A percentile compares a stretch with the other conserved stretches of the same genome.
These are phyloP conservation scores for Gerris lacustris DNA, from an alignment of 2,888 invertebrate genomes.

Conservation along the genomic window DNA sequence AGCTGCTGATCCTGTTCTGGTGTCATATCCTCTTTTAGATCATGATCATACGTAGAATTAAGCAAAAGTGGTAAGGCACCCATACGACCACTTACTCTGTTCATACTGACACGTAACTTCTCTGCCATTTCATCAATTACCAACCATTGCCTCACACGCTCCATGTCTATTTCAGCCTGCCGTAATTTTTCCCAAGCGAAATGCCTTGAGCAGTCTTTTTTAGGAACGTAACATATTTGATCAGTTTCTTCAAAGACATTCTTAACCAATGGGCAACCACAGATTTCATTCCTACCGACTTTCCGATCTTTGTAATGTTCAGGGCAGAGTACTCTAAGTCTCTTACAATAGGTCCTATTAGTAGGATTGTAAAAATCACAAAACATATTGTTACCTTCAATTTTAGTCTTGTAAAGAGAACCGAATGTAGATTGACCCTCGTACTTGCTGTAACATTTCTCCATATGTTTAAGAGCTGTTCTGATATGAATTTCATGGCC, in stretches of 20 bases:
- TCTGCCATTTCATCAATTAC: constrained; percentile 87
- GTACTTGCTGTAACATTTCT: constrained; percentile 94
- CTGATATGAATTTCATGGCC: constrained; percentile 88
- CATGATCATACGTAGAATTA: constrained; percentile 94
- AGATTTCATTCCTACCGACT: constrained; percentile 74
- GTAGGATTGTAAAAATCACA: constrained; percentile 88
- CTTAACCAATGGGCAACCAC: constrained; percentile 80
- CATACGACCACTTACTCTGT: constrained; percentile 60
- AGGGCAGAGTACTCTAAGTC: constrained; percentile 87
- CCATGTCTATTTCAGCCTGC: constrained; percentile 89
- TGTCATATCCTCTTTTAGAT: constrained; percentile 62
- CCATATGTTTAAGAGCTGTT: constrained; percentile 91
- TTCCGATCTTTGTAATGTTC: constrained; percentile 94
- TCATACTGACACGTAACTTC: constrained; percentile 76
- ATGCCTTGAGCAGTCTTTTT: constrained; percentile 82
- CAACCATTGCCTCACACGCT: constrained; percentile 70
- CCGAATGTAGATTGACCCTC: constrained; percentile 96
- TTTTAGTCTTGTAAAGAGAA: constrained; percentile 82
- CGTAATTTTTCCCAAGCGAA: constrained; percentile 92
- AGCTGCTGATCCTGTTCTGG: constrained; percentile 23
- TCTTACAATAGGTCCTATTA: constrained; percentile 87
- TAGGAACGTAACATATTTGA: constrained; percentile 75
- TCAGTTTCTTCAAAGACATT: constrained; percentile 74
- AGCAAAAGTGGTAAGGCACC: constrained; percentile 87
- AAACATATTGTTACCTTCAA: constrained; percentile 93